Percentiles rank a stretch among this genome's conserved stretches.
phyloP scores from a whole-genome alignment of 2,888 invertebrate genomes.

The Sesamia inferens region DNA sequence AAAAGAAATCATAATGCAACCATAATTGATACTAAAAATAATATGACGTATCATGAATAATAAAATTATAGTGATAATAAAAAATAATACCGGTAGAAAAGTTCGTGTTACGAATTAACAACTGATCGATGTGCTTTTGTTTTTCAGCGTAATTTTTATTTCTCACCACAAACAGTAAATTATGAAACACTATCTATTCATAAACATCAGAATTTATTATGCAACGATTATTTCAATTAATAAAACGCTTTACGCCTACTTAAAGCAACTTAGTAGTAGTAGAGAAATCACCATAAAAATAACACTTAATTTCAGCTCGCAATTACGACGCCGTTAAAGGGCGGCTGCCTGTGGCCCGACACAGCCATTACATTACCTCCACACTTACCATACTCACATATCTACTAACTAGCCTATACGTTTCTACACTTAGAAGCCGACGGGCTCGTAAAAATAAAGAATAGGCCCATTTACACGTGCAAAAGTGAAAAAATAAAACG shows the following conservation, averaged over 20 bases:
- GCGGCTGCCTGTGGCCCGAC: slow-evolving; percentile 83
- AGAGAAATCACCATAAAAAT: slow-evolving; percentile 90
- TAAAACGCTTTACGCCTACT: slow-evolving; percentile 88
- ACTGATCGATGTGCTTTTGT: neutral
- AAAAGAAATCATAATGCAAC: neutral
- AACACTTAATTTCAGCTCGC: slow-evolving; percentile 90
- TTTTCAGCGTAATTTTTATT: neutral
- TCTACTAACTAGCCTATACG: slow-evolving; percentile 73
- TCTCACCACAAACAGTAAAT: slow-evolving; percentile 42
- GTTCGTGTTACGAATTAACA: neutral
- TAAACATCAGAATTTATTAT: slow-evolving; percentile 61
- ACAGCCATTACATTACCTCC: slow-evolving; percentile 84
- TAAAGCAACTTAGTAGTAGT: slow-evolving; percentile 89
- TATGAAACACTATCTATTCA: slow-evolving; percentile 44
- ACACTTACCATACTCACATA: slow-evolving; percentile 79
- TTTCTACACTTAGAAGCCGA: slow-evolving; percentile 76
- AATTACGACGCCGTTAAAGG: slow-evolving; percentile 88
- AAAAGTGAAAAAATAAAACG: slow-evolving; percentile 73
- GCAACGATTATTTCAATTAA: slow-evolving; percentile 84
- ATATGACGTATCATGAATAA: neutral
- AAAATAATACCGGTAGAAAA: neutral
- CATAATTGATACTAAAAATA: neutral
- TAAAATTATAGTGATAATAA: neutral
- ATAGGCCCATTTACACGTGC: slow-evolving; percentile 73
- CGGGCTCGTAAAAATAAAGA: slow-evolving; percentile 78